Conservation (phyloP, 2,797 vertebrate genomes). For the Manis javanica region DNA sequence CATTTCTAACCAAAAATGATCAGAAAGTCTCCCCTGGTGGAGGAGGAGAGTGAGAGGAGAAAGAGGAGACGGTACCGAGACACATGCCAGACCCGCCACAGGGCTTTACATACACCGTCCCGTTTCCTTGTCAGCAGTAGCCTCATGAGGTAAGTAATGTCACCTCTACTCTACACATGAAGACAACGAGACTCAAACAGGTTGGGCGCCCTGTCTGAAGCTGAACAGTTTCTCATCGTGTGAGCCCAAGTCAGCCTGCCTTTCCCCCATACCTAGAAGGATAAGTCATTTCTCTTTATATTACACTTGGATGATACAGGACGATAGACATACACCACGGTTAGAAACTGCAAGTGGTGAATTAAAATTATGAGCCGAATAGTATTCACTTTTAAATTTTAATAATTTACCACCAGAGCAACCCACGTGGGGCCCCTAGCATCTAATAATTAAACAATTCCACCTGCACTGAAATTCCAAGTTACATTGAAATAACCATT, state of each 20-base stretch:
- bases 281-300: background rate
- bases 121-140: background rate
- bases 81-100: background rate
- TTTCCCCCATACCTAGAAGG: background rate
- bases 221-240: background rate
- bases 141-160: background rate
- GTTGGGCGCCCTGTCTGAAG: background rate
- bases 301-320: background rate
- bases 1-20: constrained; percentile 18
- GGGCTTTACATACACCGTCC: background rate
- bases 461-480: background rate
- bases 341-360: background rate
- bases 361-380: background rate
- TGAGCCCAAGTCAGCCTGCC: background rate
- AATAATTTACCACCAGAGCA: background rate
- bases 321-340: background rate
- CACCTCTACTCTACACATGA: background rate
- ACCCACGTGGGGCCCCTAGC: background rate
- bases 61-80: background rate
- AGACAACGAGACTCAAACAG: background rate
- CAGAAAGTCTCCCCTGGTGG: background rate
- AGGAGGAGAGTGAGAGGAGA: background rate
- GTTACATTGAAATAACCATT: background rate
- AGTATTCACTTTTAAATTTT: background rate
- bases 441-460: background rate